These are phyloP conservation scores for Odontomyia ornata DNA, from an alignment of 2,888 invertebrate species.

Conservation along the genomic window DNA sequence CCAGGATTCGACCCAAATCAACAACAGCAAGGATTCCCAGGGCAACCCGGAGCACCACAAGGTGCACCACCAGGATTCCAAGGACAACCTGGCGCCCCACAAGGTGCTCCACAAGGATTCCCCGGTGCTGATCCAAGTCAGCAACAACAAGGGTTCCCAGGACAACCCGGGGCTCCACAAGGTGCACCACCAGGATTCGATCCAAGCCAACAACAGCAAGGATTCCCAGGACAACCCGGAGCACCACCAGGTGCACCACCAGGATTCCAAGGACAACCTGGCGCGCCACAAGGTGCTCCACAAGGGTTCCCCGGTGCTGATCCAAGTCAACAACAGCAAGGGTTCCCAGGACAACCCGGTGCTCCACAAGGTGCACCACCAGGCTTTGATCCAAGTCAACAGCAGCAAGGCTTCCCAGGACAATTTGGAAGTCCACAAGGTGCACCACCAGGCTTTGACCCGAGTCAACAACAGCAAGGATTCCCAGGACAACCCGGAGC, in stretches of 20 bases:
- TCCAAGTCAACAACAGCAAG: background rate
- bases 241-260: background rate
- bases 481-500: background rate
- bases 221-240: background rate
- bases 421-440: background rate
- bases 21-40: background rate
- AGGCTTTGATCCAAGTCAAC: background rate
- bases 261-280: background rate
- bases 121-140: background rate
- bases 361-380: too few species aligned
- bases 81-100: background rate
- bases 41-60: background rate
- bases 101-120: conserved; percentile 14
- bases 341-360: too few species aligned
- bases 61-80: conserved; percentile 1
- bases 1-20: background rate
- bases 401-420: background rate
- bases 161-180: background rate
- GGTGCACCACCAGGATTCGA: too few species aligned
- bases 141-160: background rate
- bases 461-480: too few species aligned
- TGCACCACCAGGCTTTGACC: too few species aligned
- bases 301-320: background rate
- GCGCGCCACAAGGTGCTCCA: background rate
- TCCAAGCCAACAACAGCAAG: background rate